phyloP scores from a whole-genome alignment of 2,888 invertebrate genomes.

The Unio delphinus region DNA sequence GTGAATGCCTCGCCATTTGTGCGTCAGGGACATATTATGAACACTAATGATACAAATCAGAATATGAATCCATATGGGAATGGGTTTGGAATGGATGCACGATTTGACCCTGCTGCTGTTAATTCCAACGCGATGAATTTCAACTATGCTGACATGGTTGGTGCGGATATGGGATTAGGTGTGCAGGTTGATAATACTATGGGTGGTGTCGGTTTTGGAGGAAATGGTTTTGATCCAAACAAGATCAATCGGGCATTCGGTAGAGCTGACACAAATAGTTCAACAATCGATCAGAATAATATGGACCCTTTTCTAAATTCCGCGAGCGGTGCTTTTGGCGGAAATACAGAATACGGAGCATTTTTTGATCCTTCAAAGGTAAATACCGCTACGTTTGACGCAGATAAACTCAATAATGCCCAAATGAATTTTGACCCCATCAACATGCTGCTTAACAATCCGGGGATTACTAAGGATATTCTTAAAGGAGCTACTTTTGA shows the following conservation, averaged over 20 bases:
- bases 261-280: background rate
- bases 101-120: too few species aligned
- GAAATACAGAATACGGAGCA: constrained; percentile 9
- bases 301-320: too few species aligned
- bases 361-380: constrained; percentile 38
- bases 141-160: constrained; percentile 8
- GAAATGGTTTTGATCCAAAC: constrained; percentile 32
- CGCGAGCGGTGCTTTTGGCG: too few species aligned
- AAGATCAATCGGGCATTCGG: constrained; percentile 17
- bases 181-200: background rate
- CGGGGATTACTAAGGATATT: constrained; percentile 31
- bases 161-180: background rate
- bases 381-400: constrained; percentile 35
- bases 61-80: too few species aligned
- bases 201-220: constrained; percentile 3
- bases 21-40: too few species aligned
- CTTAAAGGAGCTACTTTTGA: constrained; percentile 24
- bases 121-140: constrained; percentile 1
- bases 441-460: constrained; percentile 23
- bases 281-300: too few species aligned
- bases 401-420: constrained; percentile 23
- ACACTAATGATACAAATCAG: too few species aligned
- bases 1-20: too few species aligned
- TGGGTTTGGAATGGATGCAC: too few species aligned
- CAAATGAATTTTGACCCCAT: constrained; percentile 22